Conservation (phyloP, 2,797 vertebrate species). For the Hoplostethus atlanticus region DNA sequence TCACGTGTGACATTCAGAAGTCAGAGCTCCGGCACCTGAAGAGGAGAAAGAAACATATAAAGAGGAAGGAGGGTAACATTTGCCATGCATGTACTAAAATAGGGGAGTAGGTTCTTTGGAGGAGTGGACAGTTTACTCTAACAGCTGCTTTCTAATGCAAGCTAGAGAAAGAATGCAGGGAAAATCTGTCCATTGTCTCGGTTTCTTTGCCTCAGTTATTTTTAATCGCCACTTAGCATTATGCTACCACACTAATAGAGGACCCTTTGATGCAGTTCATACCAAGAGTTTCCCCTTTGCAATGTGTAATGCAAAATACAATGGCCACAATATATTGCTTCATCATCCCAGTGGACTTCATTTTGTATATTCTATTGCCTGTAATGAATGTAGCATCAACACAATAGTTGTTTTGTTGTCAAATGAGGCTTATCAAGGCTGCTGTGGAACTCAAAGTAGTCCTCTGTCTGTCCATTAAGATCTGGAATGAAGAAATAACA, state of each 20-base stretch:
- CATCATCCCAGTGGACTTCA: too few species aligned
- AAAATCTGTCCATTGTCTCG: constrained; percentile 44
- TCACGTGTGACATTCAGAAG: constrained; percentile 66
- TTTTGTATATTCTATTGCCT: too few species aligned
- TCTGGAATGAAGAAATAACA: not conserved
- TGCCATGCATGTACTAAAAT: constrained; percentile 38
- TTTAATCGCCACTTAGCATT: constrained; percentile 29
- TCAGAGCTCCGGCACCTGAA: constrained; percentile 41
- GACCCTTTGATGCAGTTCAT: constrained; percentile 4
- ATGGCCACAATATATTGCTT: too few species aligned
- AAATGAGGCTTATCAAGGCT: not conserved
- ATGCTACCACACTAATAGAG: constrained; percentile 16
- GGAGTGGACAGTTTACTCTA: constrained; percentile 34
- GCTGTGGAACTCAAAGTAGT: not conserved
- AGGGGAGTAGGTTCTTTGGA: constrained; percentile 46
- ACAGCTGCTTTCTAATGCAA: constrained; percentile 44
- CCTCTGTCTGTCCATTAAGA: not conserved
- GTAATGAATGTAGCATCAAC: too few species aligned
- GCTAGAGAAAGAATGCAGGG: constrained; percentile 21
- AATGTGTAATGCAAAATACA: too few species aligned
- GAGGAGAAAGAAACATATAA: not conserved
- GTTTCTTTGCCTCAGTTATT: constrained; percentile 36
- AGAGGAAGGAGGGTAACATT: constrained; percentile 46
- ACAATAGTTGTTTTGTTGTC: not conserved
- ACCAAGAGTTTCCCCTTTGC: not conserved